phyloP scores from a whole-genome alignment of 2,888 invertebrate species.

The Smittia sp. region DNA sequence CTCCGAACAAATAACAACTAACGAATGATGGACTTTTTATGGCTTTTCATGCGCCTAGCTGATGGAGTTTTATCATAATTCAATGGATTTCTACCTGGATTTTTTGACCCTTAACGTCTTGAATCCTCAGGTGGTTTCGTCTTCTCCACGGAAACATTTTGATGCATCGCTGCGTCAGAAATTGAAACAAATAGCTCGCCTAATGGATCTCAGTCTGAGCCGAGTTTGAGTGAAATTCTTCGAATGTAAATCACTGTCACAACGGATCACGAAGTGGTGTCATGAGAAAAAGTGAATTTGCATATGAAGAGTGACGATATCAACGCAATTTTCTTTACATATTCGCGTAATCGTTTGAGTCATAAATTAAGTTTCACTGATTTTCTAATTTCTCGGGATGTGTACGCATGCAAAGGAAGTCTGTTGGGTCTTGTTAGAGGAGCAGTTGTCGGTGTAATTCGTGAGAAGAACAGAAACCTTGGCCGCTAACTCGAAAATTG shows the following conservation, averaged over 20 bases:
- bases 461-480: neutral
- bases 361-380: slow-evolving; percentile 12
- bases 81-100: neutral
- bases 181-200: too few species aligned
- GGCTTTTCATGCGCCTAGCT: neutral
- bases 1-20: neutral
- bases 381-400: neutral
- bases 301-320: neutral
- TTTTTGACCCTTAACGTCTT: neutral
- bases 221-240: too few species aligned
- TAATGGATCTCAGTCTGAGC: too few species aligned
- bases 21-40: neutral
- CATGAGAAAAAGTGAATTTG: neutral
- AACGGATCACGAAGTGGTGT: neutral
- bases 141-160: neutral
- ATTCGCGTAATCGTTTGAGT: neutral
- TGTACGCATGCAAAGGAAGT: neutral
- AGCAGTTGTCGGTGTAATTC: neutral
- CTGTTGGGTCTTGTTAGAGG: neutral
- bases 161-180: too few species aligned
- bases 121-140: slow-evolving; percentile 1
- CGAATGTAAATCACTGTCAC: too few species aligned
- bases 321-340: neutral
- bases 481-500: neutral
- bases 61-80: neutral